phyloP scores from a whole-genome alignment of 2,888 invertebrate genomes.

The Zaprionus lineosus region DNA sequence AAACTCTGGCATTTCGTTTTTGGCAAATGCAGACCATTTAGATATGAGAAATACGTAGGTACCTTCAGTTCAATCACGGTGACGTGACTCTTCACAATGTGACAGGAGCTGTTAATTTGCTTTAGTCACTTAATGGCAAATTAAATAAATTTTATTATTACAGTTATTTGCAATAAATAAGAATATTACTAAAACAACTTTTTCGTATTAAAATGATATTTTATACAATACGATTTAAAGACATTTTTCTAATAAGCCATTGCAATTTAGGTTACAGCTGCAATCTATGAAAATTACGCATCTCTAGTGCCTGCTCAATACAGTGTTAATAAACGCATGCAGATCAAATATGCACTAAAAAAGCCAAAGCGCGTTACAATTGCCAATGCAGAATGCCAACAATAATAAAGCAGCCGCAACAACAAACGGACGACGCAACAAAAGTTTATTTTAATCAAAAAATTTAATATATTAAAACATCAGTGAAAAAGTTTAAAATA shows the following conservation, averaged over 20 bases:
- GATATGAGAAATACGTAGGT: conserved; percentile 13
- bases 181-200: too few species aligned
- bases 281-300: neutral
- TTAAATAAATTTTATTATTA: too few species aligned
- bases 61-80: too few species aligned
- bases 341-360: conserved; percentile 5
- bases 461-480: conserved; percentile 3
- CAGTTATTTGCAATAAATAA: too few species aligned
- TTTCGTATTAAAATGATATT: too few species aligned
- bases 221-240: too few species aligned
- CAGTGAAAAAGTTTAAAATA: too few species aligned
- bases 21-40: neutral
- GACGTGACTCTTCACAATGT: too few species aligned
- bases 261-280: too few species aligned
- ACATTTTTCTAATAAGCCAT: too few species aligned
- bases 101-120: too few species aligned
- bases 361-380: conserved; percentile 27
- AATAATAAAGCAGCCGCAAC: conserved; percentile 61
- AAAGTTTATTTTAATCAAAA: conserved; percentile 11
- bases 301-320: neutral
- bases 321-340: conserved; percentile 16
- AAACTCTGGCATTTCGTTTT: conserved; percentile 59
- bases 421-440: conserved; percentile 51
- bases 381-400: conserved; percentile 50
- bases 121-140: too few species aligned